Conservation (phyloP, 2,888 invertebrate species). For the Amblyteles armatorius region DNA sequence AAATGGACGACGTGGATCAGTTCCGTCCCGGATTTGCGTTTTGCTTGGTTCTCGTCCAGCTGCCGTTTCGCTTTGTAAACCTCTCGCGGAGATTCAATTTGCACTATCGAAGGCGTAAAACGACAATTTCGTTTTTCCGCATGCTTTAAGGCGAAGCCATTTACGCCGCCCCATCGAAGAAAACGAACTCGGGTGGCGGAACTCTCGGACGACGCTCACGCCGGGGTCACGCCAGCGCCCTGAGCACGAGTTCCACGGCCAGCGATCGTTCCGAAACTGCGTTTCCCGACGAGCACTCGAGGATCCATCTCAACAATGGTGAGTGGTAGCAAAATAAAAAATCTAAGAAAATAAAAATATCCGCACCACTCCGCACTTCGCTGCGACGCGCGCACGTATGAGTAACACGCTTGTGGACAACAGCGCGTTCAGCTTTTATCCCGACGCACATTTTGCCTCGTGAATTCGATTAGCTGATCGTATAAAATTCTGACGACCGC, state of each 20-base stretch:
- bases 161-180: conserved; percentile 79
- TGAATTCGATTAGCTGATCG: conserved; percentile 48
- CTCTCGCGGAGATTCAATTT: background rate
- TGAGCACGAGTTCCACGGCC: conserved; percentile 85
- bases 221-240: conserved; percentile 86
- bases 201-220: conserved; percentile 86
- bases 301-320: conserved; percentile 80
- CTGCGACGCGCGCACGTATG: background rate
- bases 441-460: conserved; percentile 10
- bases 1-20: too few relatives aligned
- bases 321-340: conserved; percentile 46
- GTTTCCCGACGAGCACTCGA: conserved; percentile 79
- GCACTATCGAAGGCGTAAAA: background rate
- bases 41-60: too few relatives aligned
- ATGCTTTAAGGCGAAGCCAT: conserved; percentile 76
- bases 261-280: conserved; percentile 79
- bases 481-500: conserved; percentile 44
- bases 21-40: too few relatives aligned
- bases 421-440: background rate
- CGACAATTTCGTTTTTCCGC: background rate
- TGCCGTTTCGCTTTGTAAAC: background rate
- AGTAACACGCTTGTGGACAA: background rate
- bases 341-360: background rate
- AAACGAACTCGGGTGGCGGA: conserved; percentile 84
- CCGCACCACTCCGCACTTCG: background rate